These are phyloP conservation scores for Cotesia glomerata DNA, from an alignment of 1,140 invertebrate species.

Conservation along the genomic window DNA sequence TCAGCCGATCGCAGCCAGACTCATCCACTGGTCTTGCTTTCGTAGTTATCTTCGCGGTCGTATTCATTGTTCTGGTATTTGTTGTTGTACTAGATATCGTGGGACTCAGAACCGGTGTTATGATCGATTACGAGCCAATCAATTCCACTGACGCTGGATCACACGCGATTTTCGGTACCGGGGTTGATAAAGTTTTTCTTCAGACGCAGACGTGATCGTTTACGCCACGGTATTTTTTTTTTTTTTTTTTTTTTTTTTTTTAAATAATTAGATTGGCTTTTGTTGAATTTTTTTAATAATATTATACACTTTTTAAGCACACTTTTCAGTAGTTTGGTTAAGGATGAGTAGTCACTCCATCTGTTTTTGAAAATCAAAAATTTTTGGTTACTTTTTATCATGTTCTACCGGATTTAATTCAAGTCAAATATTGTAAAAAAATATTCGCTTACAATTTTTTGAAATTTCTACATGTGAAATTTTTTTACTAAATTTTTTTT, in stretches of 20 bases:
- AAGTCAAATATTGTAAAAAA: too few species aligned
- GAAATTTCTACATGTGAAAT: too few species aligned
- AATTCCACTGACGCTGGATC: background rate
- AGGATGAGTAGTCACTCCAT: too few species aligned
- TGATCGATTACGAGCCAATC: background rate
- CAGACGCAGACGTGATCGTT: background rate
- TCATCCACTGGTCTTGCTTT: slow-evolving; percentile 37
- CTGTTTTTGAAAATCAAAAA: too few species aligned
- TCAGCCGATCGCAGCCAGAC: slow-evolving; percentile 45
- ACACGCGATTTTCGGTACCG: background rate
- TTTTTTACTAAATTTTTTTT: too few species aligned
- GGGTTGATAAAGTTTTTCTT: background rate
- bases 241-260: background rate
- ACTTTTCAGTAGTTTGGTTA: too few species aligned
- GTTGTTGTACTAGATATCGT: background rate
- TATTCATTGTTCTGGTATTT: background rate
- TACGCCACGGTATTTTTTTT: background rate
- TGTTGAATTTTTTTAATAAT: too few species aligned
- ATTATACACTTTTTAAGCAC: too few species aligned
- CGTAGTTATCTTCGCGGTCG: background rate
- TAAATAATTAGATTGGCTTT: background rate
- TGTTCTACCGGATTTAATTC: too few species aligned
- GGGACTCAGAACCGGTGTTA: background rate
- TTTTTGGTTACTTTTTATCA: too few species aligned
- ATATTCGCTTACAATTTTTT: too few species aligned